phyloP scores from a whole-genome alignment of 2,888 invertebrate species.

The Ommatoiulus sabulosus region DNA sequence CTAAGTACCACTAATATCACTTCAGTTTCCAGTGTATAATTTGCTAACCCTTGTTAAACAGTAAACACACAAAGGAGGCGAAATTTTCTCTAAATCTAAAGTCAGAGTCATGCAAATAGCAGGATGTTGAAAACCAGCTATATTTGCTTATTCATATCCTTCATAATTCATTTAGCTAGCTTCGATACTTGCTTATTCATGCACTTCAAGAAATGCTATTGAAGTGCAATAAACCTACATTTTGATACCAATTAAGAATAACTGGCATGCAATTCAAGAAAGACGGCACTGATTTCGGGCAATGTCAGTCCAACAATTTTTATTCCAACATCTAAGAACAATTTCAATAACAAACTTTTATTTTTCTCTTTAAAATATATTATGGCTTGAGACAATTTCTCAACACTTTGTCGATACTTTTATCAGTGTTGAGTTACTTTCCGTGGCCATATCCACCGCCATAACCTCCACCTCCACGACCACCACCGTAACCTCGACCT shows the following conservation, averaged over 20 bases:
- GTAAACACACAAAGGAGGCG: not conserved
- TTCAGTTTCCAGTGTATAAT: not conserved
- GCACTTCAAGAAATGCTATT: not conserved
- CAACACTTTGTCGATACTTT: too few relatives aligned
- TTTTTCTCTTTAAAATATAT: too few relatives aligned
- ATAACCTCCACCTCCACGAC: not conserved
- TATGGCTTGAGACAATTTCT: too few relatives aligned
- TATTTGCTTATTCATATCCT: not conserved
- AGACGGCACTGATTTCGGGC: too few relatives aligned
- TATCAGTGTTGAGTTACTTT: too few relatives aligned
- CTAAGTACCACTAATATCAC: not conserved
- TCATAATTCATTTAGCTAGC: too few relatives aligned
- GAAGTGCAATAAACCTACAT: slow-evolving; percentile 8
- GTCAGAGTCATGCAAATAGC: not conserved
- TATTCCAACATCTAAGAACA: too few relatives aligned
- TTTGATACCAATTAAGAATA: not conserved
- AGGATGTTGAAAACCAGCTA: not conserved
- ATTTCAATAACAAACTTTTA: too few relatives aligned
- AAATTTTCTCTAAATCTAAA: not conserved
- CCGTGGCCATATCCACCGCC: slow-evolving; percentile 25
- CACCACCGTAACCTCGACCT: not conserved
- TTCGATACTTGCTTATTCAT: not conserved
- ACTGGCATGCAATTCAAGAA: too few relatives aligned
- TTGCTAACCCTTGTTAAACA: not conserved
- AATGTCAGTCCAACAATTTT: too few relatives aligned